Conservation (phyloP, 2,113 vertebrate species). For the Hippoglossus stenolepis region DNA sequence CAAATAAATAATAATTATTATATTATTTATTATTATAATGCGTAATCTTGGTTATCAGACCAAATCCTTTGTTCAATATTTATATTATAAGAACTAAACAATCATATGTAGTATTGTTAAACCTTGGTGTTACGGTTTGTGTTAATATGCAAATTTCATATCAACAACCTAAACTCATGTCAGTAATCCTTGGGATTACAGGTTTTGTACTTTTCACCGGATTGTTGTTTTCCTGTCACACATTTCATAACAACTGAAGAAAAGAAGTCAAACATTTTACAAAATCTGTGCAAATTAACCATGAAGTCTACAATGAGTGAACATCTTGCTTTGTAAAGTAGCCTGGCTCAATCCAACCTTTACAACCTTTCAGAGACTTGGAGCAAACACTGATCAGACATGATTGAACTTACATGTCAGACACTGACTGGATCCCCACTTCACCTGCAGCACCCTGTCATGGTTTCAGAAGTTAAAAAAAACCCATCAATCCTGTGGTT, state of each 20-base stretch:
- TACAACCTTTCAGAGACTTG: slow-evolving; percentile 7
- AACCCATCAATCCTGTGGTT: background rate
- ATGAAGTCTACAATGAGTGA: background rate
- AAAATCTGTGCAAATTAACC: background rate
- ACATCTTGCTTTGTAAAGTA: slow-evolving; percentile 1
- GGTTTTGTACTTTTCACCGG: background rate
- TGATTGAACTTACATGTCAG: slow-evolving; percentile 38
- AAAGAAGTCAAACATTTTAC: background rate
- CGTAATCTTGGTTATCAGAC: too few relatives aligned
- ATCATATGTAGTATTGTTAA: too few relatives aligned
- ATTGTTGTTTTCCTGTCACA: background rate
- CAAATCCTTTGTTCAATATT: too few relatives aligned
- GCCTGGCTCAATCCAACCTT: background rate
- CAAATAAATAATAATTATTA: too few relatives aligned
- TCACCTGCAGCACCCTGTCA: slow-evolving; percentile 6
- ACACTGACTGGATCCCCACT: slow-evolving; percentile 4
- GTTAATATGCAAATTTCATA: too few relatives aligned
- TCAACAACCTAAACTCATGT: too few relatives aligned
- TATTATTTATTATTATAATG: too few relatives aligned
- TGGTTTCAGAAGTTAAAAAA: slow-evolving; percentile 1
- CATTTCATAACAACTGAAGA: background rate
- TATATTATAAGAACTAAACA: too few relatives aligned
- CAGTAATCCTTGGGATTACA: background rate
- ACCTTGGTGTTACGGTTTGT: too few relatives aligned
- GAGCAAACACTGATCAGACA: slow-evolving; percentile 13